A percentile compares a stretch with the other conserved stretches of the same genome.
These are phyloP conservation scores for Misgurnus mizolepis DNA, from an alignment of 2,113 vertebrate genomes.

Conservation along the genomic window DNA sequence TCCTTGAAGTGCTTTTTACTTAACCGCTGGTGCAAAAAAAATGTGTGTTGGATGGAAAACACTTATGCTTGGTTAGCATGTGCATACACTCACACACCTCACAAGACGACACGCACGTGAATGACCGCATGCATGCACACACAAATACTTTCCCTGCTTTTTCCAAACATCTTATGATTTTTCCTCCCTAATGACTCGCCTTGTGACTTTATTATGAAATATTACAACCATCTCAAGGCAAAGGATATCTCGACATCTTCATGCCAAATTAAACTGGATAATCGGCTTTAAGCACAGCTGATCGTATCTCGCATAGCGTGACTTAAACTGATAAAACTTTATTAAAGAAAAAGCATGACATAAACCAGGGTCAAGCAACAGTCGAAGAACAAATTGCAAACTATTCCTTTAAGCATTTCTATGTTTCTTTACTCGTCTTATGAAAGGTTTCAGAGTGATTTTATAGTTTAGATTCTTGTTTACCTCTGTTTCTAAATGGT, in stretches of 20 bases:
- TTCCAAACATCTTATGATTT: constrained; percentile 23
- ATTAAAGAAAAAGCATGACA: constrained; percentile 20
- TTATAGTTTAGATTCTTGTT: background rate
- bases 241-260: constrained; percentile 28
- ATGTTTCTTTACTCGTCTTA: background rate
- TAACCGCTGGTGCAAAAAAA: constrained; percentile 28
- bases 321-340: constrained; percentile 2
- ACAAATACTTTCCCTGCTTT: background rate
- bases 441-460: background rate
- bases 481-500: constrained; percentile 34
- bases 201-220: constrained; percentile 36
- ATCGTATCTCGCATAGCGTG: constrained; percentile 26
- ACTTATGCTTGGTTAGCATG: background rate
- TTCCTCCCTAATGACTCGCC: constrained; percentile 17
- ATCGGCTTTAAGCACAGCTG: constrained; percentile 29
- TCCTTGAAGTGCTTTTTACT: constrained; percentile 58
- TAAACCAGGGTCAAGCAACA: constrained; percentile 19
- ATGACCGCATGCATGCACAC: constrained; percentile 6
- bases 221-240: constrained; percentile 22
- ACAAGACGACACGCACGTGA: background rate
- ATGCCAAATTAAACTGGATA: constrained; percentile 32
- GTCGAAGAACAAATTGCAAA: background rate
- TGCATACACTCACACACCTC: background rate
- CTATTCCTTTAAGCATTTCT: background rate
- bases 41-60: background rate